A percentile compares a stretch with the other conserved stretches of the same genome.
Conservation (phyloP, 2,888 invertebrate species). For the Sepioteuthis lessoniana region DNA sequence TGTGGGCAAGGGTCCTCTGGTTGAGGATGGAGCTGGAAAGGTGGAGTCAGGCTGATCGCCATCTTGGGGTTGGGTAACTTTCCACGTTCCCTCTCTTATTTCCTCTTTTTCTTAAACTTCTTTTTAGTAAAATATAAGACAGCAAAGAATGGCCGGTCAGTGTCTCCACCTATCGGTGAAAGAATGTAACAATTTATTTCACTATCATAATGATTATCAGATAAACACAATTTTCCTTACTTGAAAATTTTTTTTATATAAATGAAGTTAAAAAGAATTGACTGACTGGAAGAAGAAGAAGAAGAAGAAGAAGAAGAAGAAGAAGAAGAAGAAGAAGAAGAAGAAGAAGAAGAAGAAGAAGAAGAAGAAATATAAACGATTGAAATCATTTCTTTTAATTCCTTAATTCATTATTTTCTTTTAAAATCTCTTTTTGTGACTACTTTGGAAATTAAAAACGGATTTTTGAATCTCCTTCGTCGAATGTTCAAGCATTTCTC, state of each 20-base stretch:
- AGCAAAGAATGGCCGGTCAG: neutral
- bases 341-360: neutral
- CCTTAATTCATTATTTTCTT: neutral
- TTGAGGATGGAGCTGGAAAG: neutral
- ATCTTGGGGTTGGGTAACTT: neutral
- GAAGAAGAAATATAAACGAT: no score
- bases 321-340: no score
- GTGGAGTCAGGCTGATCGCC: neutral
- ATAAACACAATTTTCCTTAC: neutral
- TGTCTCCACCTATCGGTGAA: neutral
- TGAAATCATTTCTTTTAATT: neutral
- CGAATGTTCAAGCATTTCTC: neutral
- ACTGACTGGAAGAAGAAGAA: neutral
- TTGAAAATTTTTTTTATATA: neutral
- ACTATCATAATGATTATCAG: neutral
- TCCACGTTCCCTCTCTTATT: neutral
- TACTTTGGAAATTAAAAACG: no score
- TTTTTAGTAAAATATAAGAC: neutral
- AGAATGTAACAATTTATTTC: neutral
- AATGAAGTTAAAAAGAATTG: neutral
- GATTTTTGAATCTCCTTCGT: neutral
- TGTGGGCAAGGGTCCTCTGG: neutral
- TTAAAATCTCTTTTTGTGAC: neutral
- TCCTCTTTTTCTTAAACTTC: neutral
- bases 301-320: no score